Conservation (phyloP, 2,888 invertebrate species). For the Timandra comae region DNA sequence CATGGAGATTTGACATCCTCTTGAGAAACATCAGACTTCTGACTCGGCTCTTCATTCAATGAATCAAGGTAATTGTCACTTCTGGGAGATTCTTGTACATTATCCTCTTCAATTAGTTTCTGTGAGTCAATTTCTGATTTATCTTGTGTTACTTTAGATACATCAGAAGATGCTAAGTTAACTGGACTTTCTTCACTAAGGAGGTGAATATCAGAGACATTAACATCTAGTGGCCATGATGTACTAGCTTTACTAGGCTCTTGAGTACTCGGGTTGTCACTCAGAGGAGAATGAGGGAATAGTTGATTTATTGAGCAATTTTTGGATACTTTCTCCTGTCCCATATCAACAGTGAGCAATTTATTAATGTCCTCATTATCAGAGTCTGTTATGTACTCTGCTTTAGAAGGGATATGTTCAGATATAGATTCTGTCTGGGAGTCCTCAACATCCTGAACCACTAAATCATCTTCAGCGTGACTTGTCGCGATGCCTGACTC, state of each 20-base stretch:
- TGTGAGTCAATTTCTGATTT: conserved; percentile 25
- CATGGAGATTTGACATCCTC: conserved; percentile 26
- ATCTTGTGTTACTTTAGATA: conserved; percentile 40
- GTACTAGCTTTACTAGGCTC: conserved; percentile 46
- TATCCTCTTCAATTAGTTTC: conserved; percentile 25
- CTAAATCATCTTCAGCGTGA: conserved; percentile 29
- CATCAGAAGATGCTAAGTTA: conserved; percentile 52
- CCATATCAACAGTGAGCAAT: conserved; percentile 32
- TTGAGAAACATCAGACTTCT: conserved; percentile 30
- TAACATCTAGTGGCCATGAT: conserved; percentile 53
- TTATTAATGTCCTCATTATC: conserved; percentile 36
- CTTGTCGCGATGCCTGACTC: conserved; percentile 33
- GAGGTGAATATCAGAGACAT: conserved; percentile 47
- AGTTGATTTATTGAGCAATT: conserved; percentile 38
- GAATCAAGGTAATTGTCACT: conserved; percentile 56
- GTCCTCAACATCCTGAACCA: conserved; percentile 34
- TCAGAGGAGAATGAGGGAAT: conserved; percentile 31
- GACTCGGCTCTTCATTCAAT: conserved; percentile 48
- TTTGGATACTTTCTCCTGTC: conserved; percentile 33
- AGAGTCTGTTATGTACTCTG: conserved; percentile 52
- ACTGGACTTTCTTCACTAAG: conserved; percentile 66
- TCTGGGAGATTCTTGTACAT: conserved; percentile 40
- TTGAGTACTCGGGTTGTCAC: conserved; percentile 40
- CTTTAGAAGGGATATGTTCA: conserved; percentile 59
- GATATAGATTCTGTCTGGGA: conserved; percentile 63